Conservation (phyloP, 2,113 vertebrate species). For the Isurus oxyrinchus region DNA sequence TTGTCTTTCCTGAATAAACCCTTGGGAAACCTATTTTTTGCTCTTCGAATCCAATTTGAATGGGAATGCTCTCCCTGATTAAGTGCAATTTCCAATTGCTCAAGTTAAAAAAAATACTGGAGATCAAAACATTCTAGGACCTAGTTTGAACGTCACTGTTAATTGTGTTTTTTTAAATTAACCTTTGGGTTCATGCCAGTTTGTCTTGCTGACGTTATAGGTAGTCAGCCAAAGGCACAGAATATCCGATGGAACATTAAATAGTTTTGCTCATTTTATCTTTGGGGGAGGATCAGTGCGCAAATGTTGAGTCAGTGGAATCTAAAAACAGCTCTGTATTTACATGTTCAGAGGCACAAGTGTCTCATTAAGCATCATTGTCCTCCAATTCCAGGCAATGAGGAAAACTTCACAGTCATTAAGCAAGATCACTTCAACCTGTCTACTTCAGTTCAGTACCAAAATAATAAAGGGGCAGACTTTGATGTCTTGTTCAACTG, state of each 20-base stretch:
- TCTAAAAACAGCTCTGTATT: background rate
- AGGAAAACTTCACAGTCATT: background rate
- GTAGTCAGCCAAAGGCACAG: background rate
- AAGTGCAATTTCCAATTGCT: background rate
- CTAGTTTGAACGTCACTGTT: background rate
- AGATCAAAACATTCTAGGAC: background rate
- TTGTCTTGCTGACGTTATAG: background rate
- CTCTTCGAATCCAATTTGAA: background rate
- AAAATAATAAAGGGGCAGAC: background rate
- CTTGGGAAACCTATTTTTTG: background rate
- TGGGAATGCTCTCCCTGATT: background rate
- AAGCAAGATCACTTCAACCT: background rate
- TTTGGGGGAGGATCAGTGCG: background rate
- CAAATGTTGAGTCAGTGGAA: background rate
- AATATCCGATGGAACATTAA: background rate
- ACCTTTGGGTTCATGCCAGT: background rate
- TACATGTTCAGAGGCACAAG: background rate
- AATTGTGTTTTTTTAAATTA: background rate
- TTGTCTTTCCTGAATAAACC: background rate
- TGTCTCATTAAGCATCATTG: background rate
- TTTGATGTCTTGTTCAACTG: no score
- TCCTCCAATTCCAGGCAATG: background rate
- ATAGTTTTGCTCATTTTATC: background rate
- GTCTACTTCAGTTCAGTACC: background rate
- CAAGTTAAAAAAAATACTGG: background rate